Conservation (phyloP, 2,888 invertebrate genomes). For the Catocala nupta region DNA sequence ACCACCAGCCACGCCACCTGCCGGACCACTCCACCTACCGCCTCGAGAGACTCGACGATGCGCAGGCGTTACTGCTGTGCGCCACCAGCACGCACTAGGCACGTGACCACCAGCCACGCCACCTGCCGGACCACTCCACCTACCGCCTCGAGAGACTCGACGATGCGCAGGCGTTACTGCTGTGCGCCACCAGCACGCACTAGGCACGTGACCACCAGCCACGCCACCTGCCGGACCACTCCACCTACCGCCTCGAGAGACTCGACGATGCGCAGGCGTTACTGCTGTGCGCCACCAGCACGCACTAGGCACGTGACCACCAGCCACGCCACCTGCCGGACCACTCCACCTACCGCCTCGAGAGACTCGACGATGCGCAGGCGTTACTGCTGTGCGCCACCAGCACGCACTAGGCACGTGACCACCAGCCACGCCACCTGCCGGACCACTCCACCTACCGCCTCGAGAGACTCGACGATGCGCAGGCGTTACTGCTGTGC, state of each 20-base stretch:
- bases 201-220: not conserved
- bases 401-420: constrained; percentile 14
- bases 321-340: constrained; percentile 91
- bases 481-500: constrained; percentile 62
- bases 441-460: constrained; percentile 88
- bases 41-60: constrained; percentile 70
- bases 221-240: constrained; percentile 91
- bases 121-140: constrained; percentile 90
- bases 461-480: constrained; percentile 70
- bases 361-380: constrained; percentile 65
- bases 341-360: constrained; percentile 77
- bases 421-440: constrained; percentile 87
- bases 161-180: constrained; percentile 64
- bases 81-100: constrained; percentile 45
- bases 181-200: constrained; percentile 54
- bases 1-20: constrained; percentile 87
- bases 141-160: constrained; percentile 72
- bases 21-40: constrained; percentile 88
- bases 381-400: constrained; percentile 66
- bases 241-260: constrained; percentile 74
- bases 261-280: constrained; percentile 66
- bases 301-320: not conserved
- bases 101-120: constrained; percentile 70
- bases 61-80: constrained; percentile 62
- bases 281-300: constrained; percentile 60